These are phyloP conservation scores for Drosophila robusta DNA, from an alignment of 2,888 invertebrate genomes.

Conservation along the genomic window DNA sequence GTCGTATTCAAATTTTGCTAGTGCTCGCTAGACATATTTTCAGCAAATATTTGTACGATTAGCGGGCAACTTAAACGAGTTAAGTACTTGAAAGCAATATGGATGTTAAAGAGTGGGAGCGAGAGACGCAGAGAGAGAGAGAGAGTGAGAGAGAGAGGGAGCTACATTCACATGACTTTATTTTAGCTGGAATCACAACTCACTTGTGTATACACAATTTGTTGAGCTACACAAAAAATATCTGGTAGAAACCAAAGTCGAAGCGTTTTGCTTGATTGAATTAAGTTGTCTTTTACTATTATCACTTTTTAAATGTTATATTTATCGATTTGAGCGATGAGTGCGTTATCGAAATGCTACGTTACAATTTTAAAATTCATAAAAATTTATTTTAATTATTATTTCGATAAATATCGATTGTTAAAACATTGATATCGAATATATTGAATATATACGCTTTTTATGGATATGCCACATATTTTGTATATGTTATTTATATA, in stretches of 20 bases:
- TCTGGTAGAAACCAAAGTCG: neutral
- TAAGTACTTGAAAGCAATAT: neutral
- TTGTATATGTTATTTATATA: too few species aligned
- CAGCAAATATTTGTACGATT: slow-evolving; percentile 35
- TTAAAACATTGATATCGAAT: too few species aligned
- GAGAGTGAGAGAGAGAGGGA: neutral
- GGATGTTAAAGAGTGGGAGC: neutral
- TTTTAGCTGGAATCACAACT: slow-evolving; percentile 3
- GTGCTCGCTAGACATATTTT: slow-evolving; percentile 8
- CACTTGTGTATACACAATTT: neutral
- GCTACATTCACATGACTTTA: neutral
- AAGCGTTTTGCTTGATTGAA: neutral
- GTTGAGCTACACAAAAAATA: neutral
- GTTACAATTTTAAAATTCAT: neutral
- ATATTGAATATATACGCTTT: too few species aligned
- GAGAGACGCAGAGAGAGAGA: neutral
- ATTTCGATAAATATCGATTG: too few species aligned
- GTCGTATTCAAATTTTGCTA: slow-evolving; percentile 17
- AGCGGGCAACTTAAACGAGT: slow-evolving; percentile 11
- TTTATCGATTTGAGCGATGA: neutral
- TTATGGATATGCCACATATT: too few species aligned
- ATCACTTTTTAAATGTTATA: neutral
- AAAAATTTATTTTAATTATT: too few species aligned
- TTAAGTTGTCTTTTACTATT: too few species aligned
- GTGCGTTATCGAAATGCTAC: neutral